These are phyloP conservation scores for Leptinotarsa lineolata DNA, from an alignment of 1,140 invertebrate species.

Conservation along the genomic window DNA sequence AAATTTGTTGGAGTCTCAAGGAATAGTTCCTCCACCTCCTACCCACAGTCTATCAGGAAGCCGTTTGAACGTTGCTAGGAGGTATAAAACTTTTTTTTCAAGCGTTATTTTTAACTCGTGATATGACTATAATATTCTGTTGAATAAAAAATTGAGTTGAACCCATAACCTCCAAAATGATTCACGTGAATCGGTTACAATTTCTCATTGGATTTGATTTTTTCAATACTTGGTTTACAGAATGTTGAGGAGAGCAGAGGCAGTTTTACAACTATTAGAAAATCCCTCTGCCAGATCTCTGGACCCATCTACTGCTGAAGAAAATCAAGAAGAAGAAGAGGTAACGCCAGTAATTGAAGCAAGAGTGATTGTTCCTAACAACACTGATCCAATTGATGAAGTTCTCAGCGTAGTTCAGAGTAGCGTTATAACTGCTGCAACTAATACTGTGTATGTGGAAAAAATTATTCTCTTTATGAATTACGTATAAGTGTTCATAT, in stretches of 20 bases:
- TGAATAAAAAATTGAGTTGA: too few relatives aligned
- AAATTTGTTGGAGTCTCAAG: conserved; percentile 62
- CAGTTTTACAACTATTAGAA: conserved; percentile 48
- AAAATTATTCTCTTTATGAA: background rate
- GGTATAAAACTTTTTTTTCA: conserved; percentile 30
- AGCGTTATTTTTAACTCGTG: too few relatives aligned
- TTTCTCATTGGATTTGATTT: background rate
- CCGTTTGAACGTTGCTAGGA: conserved; percentile 55
- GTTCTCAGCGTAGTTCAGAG: conserved; percentile 48
- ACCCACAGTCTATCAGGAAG: conserved; percentile 57
- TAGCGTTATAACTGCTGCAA: conserved; percentile 40
- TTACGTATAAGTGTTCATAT: background rate
- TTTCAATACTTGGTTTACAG: conserved; percentile 26
- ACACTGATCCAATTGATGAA: conserved; percentile 44
- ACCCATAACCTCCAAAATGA: too few relatives aligned
- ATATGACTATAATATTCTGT: too few relatives aligned
- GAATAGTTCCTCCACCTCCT: conserved; percentile 53
- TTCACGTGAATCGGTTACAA: too few relatives aligned
- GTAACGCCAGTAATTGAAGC: conserved; percentile 56
- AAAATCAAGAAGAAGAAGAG: conserved; percentile 52
- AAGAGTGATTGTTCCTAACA: conserved; percentile 51
- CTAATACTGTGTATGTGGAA: conserved; percentile 41
- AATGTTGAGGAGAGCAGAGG: conserved; percentile 52
- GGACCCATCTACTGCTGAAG: conserved; percentile 35
- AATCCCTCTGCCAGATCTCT: conserved; percentile 40